These are phyloP conservation scores for Dromius quadrimaculatus DNA, from an alignment of 2,888 invertebrate species.

Conservation along the genomic window DNA sequence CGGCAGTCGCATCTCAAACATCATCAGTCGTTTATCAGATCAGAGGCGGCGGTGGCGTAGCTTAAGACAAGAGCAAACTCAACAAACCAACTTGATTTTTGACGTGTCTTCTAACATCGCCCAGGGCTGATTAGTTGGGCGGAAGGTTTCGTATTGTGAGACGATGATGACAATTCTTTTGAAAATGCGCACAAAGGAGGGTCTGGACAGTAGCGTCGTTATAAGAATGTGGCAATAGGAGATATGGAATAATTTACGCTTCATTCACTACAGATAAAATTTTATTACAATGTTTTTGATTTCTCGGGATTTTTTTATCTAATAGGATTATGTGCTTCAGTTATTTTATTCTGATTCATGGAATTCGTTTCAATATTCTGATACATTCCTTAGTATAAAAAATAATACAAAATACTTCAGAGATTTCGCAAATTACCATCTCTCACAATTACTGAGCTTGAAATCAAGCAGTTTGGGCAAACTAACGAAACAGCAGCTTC, in stretches of 20 bases:
- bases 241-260: constrained; percentile 23
- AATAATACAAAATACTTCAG: no score
- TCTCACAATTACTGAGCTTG: no score
- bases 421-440: no score
- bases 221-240: constrained; percentile 3
- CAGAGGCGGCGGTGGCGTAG: neutral
- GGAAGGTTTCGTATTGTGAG: constrained; percentile 33
- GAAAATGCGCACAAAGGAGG: constrained; percentile 8
- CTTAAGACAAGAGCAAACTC: constrained; percentile 3
- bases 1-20: constrained; percentile 39
- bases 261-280: constrained; percentile 12
- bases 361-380: no score
- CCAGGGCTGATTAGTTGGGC: constrained; percentile 43
- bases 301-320: constrained; percentile 1
- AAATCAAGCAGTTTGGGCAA: no score
- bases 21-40: constrained; percentile 49
- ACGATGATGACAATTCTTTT: constrained; percentile 17
- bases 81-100: constrained; percentile 35
- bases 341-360: no score
- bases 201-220: neutral
- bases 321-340: no score
- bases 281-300: constrained; percentile 8
- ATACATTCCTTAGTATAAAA: no score
- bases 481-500: no score
- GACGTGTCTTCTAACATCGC: constrained; percentile 41